Evolutionary conservation across 2,113 vertebrate species (phyloP).

Genomic region (Dicaeum eximium): DNA sequence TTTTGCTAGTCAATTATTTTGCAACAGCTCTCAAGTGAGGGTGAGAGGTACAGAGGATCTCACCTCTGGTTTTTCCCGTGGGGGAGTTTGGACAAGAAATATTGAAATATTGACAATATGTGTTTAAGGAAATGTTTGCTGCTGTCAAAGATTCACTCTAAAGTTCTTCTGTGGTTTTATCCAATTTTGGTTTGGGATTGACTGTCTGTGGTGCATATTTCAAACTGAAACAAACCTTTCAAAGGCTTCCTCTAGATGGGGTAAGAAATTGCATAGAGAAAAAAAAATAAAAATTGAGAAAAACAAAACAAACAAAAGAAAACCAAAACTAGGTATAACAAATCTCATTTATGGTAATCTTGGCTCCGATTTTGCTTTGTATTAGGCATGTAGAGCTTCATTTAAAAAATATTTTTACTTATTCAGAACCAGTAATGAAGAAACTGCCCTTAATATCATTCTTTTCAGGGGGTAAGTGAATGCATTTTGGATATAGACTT

Average conservation of each 20-base stretch:
- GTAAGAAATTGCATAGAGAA: not conserved
- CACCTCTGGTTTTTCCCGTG: not conserved
- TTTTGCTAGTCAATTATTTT: not conserved
- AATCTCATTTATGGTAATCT: not conserved
- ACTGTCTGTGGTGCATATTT: not conserved
- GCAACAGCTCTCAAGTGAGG: not conserved
- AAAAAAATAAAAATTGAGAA: not conserved
- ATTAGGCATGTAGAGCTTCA: not conserved
- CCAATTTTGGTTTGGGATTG: not conserved
- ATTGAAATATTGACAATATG: not conserved
- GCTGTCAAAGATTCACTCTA: not conserved
- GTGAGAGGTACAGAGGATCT: not conserved
- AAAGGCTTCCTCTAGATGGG: not conserved
- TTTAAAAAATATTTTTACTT: not conserved
- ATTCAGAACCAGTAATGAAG: not conserved
- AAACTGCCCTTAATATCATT: not conserved
- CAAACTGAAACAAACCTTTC: not conserved
- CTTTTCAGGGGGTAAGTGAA: not conserved
- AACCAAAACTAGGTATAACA: not conserved
- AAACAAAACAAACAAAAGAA: not conserved
- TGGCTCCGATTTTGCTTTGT: not conserved
- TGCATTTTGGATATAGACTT: not conserved
- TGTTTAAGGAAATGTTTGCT: not conserved
- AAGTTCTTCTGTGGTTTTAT: not conserved
- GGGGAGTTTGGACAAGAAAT: not conserved